Percentiles rank a stretch among this genome's conserved stretches.
phyloP scores from a whole-genome alignment of 2,888 invertebrate species.

The Adineta ricciae region DNA sequence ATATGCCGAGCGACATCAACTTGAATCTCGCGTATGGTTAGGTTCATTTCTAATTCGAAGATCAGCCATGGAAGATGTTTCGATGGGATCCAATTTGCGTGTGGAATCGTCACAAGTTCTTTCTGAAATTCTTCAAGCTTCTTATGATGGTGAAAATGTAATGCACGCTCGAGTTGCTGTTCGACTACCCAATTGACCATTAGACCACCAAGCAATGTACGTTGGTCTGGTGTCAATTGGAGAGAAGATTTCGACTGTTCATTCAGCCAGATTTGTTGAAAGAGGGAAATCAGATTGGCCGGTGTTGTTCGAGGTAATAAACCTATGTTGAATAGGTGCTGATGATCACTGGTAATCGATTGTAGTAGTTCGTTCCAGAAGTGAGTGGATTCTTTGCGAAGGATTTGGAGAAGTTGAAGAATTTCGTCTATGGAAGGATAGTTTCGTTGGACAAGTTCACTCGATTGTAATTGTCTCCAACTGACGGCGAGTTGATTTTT shows the following conservation, averaged over 20 bases:
- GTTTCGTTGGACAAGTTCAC: neutral
- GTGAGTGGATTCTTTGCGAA: neutral
- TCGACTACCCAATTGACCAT: neutral
- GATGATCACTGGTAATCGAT: neutral
- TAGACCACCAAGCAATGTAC: neutral
- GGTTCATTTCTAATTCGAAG: neutral
- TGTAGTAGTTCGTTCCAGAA: neutral
- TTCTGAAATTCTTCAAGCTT: neutral
- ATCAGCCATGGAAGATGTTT: conserved; percentile 3
- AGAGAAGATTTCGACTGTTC: neutral
- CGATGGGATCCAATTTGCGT: neutral
- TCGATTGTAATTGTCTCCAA: no score
- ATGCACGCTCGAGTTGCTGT: neutral
- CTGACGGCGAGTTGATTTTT: no score
- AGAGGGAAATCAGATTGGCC: neutral
- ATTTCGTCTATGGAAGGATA: neutral
- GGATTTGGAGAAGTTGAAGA: neutral
- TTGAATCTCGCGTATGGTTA: neutral
- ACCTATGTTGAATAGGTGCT: neutral
- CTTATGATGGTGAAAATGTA: neutral
- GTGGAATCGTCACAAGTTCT: neutral
- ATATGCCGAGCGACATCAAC: neutral
- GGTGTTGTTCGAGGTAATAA: neutral
- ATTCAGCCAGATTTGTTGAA: neutral
- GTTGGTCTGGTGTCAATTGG: neutral